Conservation (phyloP, 2,888 invertebrate species). For the Salpingus planirostris region DNA sequence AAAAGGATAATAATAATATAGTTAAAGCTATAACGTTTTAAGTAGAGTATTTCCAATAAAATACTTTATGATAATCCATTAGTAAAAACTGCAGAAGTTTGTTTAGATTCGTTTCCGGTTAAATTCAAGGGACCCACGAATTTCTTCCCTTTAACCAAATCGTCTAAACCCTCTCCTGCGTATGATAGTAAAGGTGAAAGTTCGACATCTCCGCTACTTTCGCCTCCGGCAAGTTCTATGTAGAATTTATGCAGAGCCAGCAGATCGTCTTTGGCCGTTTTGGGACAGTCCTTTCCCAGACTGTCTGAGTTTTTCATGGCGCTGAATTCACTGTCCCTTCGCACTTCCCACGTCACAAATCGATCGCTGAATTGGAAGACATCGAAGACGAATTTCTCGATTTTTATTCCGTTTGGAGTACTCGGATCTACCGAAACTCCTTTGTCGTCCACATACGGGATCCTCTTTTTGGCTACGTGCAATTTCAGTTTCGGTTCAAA, state of each 20-base stretch:
- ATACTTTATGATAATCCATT: too few species aligned
- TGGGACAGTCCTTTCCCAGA: slow-evolving; percentile 81
- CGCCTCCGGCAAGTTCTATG: slow-evolving; percentile 72
- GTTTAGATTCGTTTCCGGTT: too few species aligned
- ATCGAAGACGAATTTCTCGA: slow-evolving; percentile 99
- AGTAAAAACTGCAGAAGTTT: too few species aligned
- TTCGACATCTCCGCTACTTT: slow-evolving; percentile 69
- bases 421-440: slow-evolving; percentile 67
- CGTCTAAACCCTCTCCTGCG: slow-evolving; percentile 73
- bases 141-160: slow-evolving; percentile 17
- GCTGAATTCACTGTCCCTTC: slow-evolving; percentile 76
- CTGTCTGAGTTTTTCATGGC: slow-evolving; percentile 90
- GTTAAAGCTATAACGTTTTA: too few species aligned
- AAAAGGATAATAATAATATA: too few species aligned
- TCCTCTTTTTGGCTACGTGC: slow-evolving; percentile 96
- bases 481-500: slow-evolving; percentile 70
- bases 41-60: too few species aligned
- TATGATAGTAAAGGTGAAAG: slow-evolving; percentile 87
- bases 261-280: slow-evolving; percentile 72
- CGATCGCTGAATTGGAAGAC: slow-evolving; percentile 87
- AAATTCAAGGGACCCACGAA: too few species aligned
- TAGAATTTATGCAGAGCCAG: slow-evolving; percentile 69
- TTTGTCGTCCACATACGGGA: slow-evolving; percentile 67
- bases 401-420: slow-evolving; percentile 90
- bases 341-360: slow-evolving; percentile 88